phyloP scores from a whole-genome alignment of 2,113 vertebrate species.

The Mastomys natalensis region DNA sequence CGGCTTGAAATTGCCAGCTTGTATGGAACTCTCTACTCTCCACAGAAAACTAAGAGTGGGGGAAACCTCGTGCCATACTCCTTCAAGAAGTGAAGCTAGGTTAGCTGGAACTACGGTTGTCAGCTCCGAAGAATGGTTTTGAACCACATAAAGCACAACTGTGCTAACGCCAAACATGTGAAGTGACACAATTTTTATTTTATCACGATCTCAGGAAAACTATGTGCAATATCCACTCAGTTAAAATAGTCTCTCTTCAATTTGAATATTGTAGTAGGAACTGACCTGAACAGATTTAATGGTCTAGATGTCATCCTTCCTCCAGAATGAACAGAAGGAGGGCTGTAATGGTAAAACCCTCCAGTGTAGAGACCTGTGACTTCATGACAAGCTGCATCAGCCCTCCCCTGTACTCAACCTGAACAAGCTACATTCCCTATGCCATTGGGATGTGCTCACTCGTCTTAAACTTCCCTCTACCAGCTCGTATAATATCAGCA shows the following conservation, averaged over 20 bases:
- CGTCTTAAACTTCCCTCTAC: not conserved
- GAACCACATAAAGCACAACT: constrained; percentile 36
- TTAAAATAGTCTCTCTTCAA: not conserved
- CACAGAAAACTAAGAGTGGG: constrained; percentile 11
- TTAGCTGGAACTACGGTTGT: constrained; percentile 67
- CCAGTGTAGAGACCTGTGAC: not conserved
- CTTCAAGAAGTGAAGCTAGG: constrained; percentile 79
- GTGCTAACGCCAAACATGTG: constrained; percentile 50
- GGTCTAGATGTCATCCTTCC: not conserved
- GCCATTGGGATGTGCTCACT: not conserved
- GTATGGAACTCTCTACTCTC: not conserved
- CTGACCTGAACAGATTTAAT: not conserved
- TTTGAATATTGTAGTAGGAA: not conserved
- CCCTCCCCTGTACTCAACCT: not conserved
- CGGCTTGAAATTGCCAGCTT: constrained; percentile 60
- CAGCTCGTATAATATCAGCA: not conserved
- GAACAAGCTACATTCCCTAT: not conserved
- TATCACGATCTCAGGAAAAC: constrained; percentile 26
- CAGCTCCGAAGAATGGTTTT: constrained; percentile 56
- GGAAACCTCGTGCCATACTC: not conserved
- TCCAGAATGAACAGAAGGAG: not conserved
- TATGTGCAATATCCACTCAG: constrained; percentile 1
- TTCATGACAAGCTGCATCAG: not conserved
- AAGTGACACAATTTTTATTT: not conserved
- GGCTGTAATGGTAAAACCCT: not conserved